Evolutionary conservation across 2,113 vertebrate genomes (phyloP).

Genomic region (Platysteira castanea): DNA sequence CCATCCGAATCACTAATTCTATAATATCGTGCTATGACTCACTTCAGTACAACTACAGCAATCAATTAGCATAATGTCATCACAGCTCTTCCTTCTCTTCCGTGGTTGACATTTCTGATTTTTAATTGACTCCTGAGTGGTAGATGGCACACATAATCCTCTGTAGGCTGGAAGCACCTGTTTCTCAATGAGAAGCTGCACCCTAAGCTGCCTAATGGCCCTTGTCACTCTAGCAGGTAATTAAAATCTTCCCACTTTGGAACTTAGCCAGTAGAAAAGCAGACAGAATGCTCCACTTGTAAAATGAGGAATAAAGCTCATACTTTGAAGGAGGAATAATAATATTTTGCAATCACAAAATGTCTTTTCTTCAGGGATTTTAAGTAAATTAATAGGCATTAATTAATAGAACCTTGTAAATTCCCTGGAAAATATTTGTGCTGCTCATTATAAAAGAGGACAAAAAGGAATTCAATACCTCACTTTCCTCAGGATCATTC

Average conservation of each 20-base stretch:
- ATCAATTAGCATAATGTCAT: conserved; percentile 43
- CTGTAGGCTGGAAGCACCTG: not conserved
- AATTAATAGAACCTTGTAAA: conserved; percentile 17
- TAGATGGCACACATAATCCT: not conserved
- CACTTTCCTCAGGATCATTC: not conserved
- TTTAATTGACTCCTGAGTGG: conserved; percentile 29
- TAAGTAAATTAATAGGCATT: not conserved
- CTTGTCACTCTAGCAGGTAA: conserved; percentile 29
- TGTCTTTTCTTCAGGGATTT: not conserved
- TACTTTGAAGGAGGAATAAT: not conserved
- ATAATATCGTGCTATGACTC: not conserved
- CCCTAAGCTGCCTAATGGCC: conserved; percentile 17
- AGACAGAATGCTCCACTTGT: not conserved
- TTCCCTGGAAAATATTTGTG: not conserved
- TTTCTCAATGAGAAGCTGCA: conserved; percentile 5
- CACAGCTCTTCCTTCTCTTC: not conserved
- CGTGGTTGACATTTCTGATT: not conserved
- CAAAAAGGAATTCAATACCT: not conserved
- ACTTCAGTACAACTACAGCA: not conserved
- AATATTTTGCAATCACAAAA: not conserved
- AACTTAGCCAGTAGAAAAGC: conserved; percentile 16
- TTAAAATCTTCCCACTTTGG: conserved; percentile 39
- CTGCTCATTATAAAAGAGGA: not conserved
- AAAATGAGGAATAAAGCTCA: not conserved
- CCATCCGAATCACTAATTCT: not conserved